These are phyloP conservation scores for Drosophila melanogaster DNA, from an alignment of 1,140 invertebrate genomes.

Conservation along the genomic window Release_6_plus_ISO1_MT NT_037436.4:19073501-19074000, in stretches of 20 bases:
- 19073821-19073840: constrained; percentile 16
- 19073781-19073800: constrained; percentile 46
- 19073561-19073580: constrained; percentile 41
- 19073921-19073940: constrained; percentile 1
- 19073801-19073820: constrained; percentile 38
- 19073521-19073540: constrained; percentile 25
- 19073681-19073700: constrained; percentile 6
- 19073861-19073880: constrained; percentile 59
- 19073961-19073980: no score
- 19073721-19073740: constrained; percentile 22
- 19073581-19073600: constrained; percentile 48
- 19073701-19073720: constrained; percentile 24
- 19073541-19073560: constrained; percentile 30
- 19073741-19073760: constrained; percentile 40
- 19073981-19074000: no score
- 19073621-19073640: constrained; percentile 70
- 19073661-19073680: constrained; percentile 17
- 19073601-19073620: constrained; percentile 71
- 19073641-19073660: constrained; percentile 10
- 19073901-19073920: constrained; percentile 36
- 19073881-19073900: constrained; percentile 5
- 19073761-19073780: constrained; percentile 48
- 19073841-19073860: constrained; percentile 60
- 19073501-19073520: constrained; percentile 4
- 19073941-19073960: not conserved